Percentiles rank a stretch among this genome's conserved stretches.
These are phyloP conservation scores for Oryctes rhinoceros DNA, from an alignment of 1,140 invertebrate species.

Conservation along the genomic window DNA sequence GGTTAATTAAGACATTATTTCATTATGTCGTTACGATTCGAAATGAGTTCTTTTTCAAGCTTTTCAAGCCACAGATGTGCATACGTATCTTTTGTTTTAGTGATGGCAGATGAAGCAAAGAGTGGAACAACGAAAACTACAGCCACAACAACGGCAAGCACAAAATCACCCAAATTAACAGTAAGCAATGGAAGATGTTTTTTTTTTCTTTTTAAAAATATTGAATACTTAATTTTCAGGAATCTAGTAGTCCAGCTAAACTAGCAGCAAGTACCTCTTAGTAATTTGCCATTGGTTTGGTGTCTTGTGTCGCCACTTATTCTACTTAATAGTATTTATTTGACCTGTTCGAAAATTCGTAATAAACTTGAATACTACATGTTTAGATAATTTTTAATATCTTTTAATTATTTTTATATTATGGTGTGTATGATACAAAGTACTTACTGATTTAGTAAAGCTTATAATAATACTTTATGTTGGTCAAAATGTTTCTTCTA, in stretches of 20 bases:
- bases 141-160: neutral
- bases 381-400: neutral
- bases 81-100: neutral
- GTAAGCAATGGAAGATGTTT: neutral
- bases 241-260: neutral
- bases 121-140: neutral
- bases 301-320: neutral
- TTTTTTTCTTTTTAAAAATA: neutral
- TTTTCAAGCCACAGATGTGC: neutral
- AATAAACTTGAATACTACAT: neutral
- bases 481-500: too few relatives aligned
- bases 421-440: too few relatives aligned
- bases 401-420: neutral
- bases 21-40: too few relatives aligned
- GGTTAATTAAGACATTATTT: too few relatives aligned
- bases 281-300: neutral
- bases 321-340: neutral
- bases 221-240: neutral
- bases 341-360: neutral
- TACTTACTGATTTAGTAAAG: too few relatives aligned
- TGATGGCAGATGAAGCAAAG: constrained; percentile 25
- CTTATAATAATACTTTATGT: too few relatives aligned
- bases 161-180: neutral
- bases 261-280: neutral
- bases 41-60: too few relatives aligned